A percentile compares a stretch with the other conserved stretches of the same genome.
Conservation (phyloP, 2,113 vertebrate genomes). For the Psephotus haematonotus region DNA sequence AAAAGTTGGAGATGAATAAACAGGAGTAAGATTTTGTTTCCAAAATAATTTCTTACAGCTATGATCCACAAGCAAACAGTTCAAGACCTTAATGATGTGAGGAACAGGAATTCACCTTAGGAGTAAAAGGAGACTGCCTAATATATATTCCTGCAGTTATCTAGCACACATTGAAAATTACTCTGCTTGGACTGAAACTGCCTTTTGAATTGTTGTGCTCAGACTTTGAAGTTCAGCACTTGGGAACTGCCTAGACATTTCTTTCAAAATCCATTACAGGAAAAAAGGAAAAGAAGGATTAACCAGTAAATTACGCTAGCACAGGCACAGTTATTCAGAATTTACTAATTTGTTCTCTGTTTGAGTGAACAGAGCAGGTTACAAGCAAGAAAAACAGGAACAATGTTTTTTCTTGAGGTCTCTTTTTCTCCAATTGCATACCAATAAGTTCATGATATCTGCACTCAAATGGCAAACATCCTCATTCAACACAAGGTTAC, state of each 20-base stretch:
- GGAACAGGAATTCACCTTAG: neutral
- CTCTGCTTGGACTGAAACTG: neutral
- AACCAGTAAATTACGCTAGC: neutral
- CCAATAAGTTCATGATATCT: neutral
- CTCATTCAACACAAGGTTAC: neutral
- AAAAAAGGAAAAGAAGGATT: neutral
- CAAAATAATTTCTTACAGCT: neutral
- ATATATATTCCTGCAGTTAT: neutral
- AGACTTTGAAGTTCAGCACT: accelerated
- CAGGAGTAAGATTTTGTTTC: neutral
- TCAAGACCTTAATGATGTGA: neutral
- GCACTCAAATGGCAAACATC: neutral
- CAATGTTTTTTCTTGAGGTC: neutral
- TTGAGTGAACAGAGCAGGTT: neutral
- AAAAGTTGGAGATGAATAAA: neutral
- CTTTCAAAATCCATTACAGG: neutral
- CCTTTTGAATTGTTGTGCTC: neutral
- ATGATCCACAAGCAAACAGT: neutral
- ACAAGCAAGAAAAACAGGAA: neutral
- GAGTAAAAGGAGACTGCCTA: neutral
- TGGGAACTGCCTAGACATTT: neutral
- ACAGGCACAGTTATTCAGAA: neutral
- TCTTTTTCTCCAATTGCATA: neutral
- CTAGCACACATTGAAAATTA: neutral
- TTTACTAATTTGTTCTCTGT: neutral